Evolutionary conservation across 2,113 vertebrate genomes (phyloP), one percentile per base, ranked within the genome.

Genomic region (Perca flavescens): DNA sequence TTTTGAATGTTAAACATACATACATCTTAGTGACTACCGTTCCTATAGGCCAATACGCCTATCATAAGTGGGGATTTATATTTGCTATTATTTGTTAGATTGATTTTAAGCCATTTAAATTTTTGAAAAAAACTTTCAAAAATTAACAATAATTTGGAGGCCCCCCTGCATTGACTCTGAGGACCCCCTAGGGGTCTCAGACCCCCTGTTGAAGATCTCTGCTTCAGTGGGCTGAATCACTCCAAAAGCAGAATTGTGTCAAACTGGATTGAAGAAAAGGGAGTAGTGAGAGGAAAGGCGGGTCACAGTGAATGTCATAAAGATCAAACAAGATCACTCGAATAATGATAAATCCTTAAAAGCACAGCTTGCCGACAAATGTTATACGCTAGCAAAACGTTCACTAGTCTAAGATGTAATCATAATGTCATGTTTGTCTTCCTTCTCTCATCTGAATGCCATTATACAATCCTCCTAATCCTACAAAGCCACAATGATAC

Each of bases 191-290:
- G 8, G 40, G 40, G 40, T 40, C 40, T 40, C 2, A 9, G 40
- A 43, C 40, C 40, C 40, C 10, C 9, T 43, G 10, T 43, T 43
- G 10, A 43, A 43, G 9, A 11, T 11, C 40, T 43, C 40, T 43
- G 40, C 10, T 43, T 50, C 8, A 76, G 65, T 52, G 72, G 54
- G 53, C 0, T 10, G 36, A 74, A 49, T 43, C 0, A 2, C 36
- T 52, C 50, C 11, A 40, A 56, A 64, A 63, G 47, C 25, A 57
- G 16, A 66, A 46, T 4, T 28, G 4, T 72, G 36, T 19, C 47
- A 71, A 77, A 73, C 2, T 74, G 17, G 46, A 43, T 17, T 61
- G 12, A n/a, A 54, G 50, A 21, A 40, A 64, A 63, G 34, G 25
- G 60, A 61, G 49, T 4, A 28, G 49, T 61, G 54, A 67, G 17